phyloP scores from a whole-genome alignment of 2,797 vertebrate species.

The Semotilus atromaculatus region DNA sequence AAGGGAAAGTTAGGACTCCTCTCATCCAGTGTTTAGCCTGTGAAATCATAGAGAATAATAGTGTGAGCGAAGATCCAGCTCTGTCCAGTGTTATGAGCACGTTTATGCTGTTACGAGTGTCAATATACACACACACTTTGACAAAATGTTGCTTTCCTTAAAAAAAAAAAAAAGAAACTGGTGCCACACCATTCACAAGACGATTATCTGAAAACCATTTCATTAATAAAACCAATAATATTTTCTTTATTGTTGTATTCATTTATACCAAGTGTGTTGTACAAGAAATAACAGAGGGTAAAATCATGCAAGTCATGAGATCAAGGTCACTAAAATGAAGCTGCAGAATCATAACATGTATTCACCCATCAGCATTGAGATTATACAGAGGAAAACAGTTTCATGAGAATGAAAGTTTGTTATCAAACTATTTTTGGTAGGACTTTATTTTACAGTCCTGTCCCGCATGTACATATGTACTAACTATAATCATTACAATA shows the following conservation, averaged over 20 bases:
- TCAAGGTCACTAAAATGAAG: background rate
- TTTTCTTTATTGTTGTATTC: background rate
- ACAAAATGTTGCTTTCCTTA: too few relatives aligned
- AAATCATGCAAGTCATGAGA: background rate
- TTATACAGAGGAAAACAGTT: background rate
- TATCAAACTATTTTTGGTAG: background rate
- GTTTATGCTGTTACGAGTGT: too few relatives aligned
- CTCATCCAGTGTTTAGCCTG: too few relatives aligned
- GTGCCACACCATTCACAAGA: too few relatives aligned
- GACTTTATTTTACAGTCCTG: background rate
- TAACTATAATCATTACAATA: background rate
- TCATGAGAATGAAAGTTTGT: background rate
- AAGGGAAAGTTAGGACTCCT: too few relatives aligned
- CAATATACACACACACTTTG: too few relatives aligned
- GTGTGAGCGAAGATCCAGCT: too few relatives aligned
- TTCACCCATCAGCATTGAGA: background rate
- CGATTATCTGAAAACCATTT: too few relatives aligned
- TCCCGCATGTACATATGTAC: background rate
- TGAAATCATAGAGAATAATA: too few relatives aligned
- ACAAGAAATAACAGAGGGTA: background rate
- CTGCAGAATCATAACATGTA: too few relatives aligned
- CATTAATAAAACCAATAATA: background rate
- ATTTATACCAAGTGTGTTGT: background rate
- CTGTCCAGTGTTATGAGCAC: too few relatives aligned
- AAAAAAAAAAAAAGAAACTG: too few relatives aligned